Conservation (phyloP, 1,140 invertebrate species). For the Heterodera carotae region DNA sequence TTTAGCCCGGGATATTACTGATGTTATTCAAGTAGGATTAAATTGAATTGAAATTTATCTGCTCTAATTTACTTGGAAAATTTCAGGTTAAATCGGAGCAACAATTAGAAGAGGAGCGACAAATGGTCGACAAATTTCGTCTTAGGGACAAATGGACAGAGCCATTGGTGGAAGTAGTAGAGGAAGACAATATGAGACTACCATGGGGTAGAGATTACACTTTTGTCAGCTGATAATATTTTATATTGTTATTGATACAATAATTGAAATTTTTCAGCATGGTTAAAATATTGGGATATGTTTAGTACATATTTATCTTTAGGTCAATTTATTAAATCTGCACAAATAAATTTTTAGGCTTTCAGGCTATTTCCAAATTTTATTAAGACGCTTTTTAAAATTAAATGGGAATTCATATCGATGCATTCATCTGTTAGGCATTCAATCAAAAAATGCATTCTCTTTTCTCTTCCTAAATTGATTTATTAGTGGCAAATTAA, state of each 20-base stretch:
- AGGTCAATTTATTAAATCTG: too few relatives aligned
- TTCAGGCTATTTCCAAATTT: too few relatives aligned
- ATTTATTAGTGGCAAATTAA: neutral
- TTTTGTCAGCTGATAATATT: neutral
- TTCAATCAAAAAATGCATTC: conserved; percentile 41
- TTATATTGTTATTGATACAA: neutral
- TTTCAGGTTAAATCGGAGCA: neutral
- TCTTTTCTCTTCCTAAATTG: conserved; percentile 35
- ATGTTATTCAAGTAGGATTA: conserved; percentile 32
- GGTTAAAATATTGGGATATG: too few relatives aligned
- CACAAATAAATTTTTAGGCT: too few relatives aligned
- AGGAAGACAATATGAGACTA: conserved; percentile 38
- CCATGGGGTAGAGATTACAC: conserved; percentile 48
- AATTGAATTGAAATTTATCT: too few relatives aligned
- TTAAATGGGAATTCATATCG: neutral
- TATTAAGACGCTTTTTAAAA: conserved; percentile 21
- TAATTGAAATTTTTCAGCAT: too few relatives aligned
- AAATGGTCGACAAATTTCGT: conserved; percentile 3
- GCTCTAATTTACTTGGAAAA: too few relatives aligned
- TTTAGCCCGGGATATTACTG: conserved; percentile 21
- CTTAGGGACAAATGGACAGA: conserved; percentile 10
- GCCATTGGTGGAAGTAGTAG: neutral
- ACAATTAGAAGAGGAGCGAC: neutral
- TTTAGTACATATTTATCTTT: too few relatives aligned
- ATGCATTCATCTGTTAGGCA: neutral